Conservation (phyloP, 2,113 vertebrate species). For the Cyanoliseus patagonus region DNA sequence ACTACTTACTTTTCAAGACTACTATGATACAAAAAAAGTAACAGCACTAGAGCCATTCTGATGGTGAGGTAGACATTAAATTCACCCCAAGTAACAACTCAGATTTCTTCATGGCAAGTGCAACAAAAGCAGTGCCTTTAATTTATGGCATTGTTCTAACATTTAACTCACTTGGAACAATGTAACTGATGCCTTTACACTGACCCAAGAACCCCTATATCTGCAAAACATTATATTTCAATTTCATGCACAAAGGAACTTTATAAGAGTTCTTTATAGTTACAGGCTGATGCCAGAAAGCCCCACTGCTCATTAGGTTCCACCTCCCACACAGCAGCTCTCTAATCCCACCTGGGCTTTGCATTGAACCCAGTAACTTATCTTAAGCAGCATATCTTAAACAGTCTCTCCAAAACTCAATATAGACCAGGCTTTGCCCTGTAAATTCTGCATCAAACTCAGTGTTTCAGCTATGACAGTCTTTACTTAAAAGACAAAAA, state of each 20-base stretch:
- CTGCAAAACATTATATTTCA: not conserved
- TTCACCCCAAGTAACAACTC: not conserved
- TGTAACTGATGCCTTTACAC: not conserved
- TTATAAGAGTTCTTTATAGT: not conserved
- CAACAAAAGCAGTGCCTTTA: not conserved
- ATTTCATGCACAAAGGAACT: not conserved
- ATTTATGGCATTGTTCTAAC: not conserved
- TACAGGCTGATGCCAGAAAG: not conserved
- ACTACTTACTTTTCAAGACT: not conserved
- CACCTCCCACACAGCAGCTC: not conserved
- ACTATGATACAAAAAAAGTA: not conserved
- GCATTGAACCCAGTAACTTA: not conserved
- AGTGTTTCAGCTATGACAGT: not conserved
- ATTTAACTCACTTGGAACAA: not conserved
- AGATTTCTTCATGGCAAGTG: not conserved
- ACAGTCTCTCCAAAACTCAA: not conserved
- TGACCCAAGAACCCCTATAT: not conserved
- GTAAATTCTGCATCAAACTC: not conserved
- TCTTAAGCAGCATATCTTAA: fast-evolving
- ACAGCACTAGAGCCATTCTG: not conserved
- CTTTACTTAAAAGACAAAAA: not conserved
- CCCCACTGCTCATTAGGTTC: not conserved
- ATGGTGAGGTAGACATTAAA: not conserved
- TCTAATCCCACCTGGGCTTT: not conserved
- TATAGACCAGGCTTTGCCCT: not conserved